Conservation (phyloP, 2,113 vertebrate genomes). For the Notothenia rossii region DNA sequence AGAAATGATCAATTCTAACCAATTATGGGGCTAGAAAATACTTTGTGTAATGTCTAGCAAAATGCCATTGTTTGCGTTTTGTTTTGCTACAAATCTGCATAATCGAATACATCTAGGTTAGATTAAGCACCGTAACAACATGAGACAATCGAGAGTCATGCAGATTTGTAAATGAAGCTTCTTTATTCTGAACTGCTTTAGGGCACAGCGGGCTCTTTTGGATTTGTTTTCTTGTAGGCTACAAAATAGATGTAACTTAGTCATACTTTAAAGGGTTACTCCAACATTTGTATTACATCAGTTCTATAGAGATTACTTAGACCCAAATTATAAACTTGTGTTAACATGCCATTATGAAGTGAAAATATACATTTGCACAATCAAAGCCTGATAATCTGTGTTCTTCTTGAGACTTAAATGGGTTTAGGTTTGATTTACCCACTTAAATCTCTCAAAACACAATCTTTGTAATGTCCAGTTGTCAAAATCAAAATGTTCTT, state of each 20-base stretch:
- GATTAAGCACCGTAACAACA: neutral
- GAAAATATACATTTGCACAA: neutral
- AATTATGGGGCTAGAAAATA: too few relatives aligned
- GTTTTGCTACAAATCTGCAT: slow-evolving; percentile 39
- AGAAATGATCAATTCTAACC: neutral
- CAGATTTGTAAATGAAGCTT: slow-evolving; percentile 35
- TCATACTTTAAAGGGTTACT: slow-evolving; percentile 17
- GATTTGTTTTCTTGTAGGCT: slow-evolving; percentile 24
- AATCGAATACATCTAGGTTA: neutral
- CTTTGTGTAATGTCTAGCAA: neutral
- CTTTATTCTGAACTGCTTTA: slow-evolving; percentile 6
- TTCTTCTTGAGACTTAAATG: neutral
- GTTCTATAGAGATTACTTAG: neutral
- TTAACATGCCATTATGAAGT: neutral
- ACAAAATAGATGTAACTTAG: neutral
- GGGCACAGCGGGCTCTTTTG: slow-evolving; percentile 31
- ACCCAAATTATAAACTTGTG: too few relatives aligned
- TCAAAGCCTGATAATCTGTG: neutral
- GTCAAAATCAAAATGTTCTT: too few relatives aligned
- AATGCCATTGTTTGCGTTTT: slow-evolving; percentile 20
- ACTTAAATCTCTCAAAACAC: too few relatives aligned
- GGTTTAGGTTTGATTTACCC: neutral
- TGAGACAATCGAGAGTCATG: neutral
- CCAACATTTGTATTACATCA: neutral
- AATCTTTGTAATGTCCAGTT: too few relatives aligned